Evolutionary conservation across 2,113 vertebrate species (phyloP).

Genomic region (Apodemus speciosus): DNA sequence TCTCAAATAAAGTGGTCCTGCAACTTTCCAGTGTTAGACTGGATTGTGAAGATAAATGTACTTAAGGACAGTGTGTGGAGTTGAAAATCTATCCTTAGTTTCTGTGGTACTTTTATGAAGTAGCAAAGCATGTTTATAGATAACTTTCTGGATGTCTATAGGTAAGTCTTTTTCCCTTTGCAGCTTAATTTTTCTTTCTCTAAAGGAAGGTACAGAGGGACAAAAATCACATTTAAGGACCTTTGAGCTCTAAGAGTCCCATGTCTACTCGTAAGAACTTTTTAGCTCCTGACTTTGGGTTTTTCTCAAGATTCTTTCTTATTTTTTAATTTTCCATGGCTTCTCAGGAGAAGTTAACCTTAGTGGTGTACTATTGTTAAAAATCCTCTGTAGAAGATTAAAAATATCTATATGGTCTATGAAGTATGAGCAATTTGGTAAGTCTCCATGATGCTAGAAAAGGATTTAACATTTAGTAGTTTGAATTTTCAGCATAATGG

Average conservation of each 20-base stretch:
- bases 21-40: constrained; percentile 30
- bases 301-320: background rate
- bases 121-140: background rate
- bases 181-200: background rate
- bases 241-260: background rate
- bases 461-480: background rate
- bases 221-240: background rate
- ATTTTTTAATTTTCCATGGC: constrained; percentile 8
- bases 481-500: constrained; percentile 14
- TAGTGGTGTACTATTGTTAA: background rate
- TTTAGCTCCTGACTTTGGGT: background rate
- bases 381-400: constrained; percentile 4
- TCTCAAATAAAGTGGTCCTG: background rate
- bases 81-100: background rate
- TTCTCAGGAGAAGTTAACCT: background rate
- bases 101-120: background rate
- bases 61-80: constrained; percentile 14
- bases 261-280: constrained; percentile 6
- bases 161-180: background rate
- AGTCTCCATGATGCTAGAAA: background rate
- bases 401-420: background rate
- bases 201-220: background rate
- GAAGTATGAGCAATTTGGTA: background rate
- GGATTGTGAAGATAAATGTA: background rate
- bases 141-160: background rate